Conservation (phyloP, 2,113 vertebrate species). For the Empidonax traillii region DNA sequence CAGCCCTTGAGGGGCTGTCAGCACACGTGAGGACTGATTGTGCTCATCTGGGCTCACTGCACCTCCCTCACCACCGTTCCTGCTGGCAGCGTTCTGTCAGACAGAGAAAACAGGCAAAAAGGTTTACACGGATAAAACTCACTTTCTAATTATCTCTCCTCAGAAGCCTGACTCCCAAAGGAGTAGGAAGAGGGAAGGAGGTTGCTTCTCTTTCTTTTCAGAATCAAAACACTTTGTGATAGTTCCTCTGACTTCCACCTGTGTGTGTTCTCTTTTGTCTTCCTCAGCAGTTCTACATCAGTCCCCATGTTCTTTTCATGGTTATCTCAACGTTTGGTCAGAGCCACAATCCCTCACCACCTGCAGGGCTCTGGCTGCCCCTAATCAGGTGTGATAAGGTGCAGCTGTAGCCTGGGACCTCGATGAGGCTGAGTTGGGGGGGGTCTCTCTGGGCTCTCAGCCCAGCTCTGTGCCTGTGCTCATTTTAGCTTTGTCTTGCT, state of each 20-base stretch:
- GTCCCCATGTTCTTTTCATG: not conserved
- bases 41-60: not conserved
- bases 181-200: not conserved
- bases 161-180: not conserved
- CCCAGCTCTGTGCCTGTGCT: not conserved
- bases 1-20: not conserved
- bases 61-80: not conserved
- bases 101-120: not conserved
- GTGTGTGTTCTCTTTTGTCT: accelerated
- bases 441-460: accelerated
- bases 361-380: not conserved
- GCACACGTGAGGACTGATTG: not conserved
- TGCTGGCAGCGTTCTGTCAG: not conserved
- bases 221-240: not conserved
- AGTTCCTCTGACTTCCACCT: not conserved
- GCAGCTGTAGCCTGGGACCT: not conserved
- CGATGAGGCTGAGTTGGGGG: accelerated
- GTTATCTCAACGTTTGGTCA: not conserved
- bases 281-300: not conserved
- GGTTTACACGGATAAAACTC: not conserved
- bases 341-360: not conserved
- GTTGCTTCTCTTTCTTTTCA: not conserved
- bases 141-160: not conserved
- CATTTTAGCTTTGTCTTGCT: not conserved
- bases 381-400: not conserved